These are phyloP conservation scores for Caenorhabditis doughertyi DNA, from an alignment of 2,888 invertebrate species.

Conservation along the genomic window DNA sequence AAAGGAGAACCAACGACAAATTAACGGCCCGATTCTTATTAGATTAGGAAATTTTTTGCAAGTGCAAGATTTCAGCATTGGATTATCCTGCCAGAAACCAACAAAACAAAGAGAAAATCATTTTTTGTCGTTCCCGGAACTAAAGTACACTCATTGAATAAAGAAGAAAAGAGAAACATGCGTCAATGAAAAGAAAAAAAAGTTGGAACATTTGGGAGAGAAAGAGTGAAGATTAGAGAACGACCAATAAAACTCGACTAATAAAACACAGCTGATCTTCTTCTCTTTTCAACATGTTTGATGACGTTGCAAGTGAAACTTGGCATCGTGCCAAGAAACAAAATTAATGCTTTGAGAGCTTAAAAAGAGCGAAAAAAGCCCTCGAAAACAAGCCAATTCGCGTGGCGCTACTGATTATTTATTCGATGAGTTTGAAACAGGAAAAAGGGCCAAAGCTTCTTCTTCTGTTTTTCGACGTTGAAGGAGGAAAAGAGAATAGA, in stretches of 20 bases:
- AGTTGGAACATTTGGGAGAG: conserved; percentile 22
- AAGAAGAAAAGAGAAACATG: conserved; percentile 13
- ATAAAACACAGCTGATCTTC: conserved; percentile 46
- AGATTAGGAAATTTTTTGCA: too few relatives aligned
- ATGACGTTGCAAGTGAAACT: neutral
- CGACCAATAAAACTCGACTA: conserved; percentile 41
- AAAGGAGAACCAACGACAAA: too few relatives aligned
- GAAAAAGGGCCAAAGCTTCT: conserved; percentile 10
- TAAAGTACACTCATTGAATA: conserved; percentile 25
- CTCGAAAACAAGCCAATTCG: neutral
- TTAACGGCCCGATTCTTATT: too few relatives aligned
- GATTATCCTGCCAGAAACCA: neutral
- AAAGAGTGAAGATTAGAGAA: conserved; percentile 21
- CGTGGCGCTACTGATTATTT: too few relatives aligned
- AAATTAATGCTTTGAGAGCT: neutral
- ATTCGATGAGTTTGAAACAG: conserved; percentile 21
- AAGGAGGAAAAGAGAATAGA: conserved; percentile 5
- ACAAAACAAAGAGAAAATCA: too few relatives aligned
- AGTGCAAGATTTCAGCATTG: neutral
- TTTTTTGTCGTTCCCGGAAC: conserved; percentile 25
- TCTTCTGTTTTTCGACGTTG: conserved; percentile 36
- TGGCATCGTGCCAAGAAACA: neutral
- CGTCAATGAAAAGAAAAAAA: too few relatives aligned
- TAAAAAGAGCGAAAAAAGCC: conserved; percentile 5
- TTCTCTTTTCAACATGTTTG: conserved; percentile 22